Conservation (phyloP, 2,888 invertebrate species). For the Axea sp. region DNA sequence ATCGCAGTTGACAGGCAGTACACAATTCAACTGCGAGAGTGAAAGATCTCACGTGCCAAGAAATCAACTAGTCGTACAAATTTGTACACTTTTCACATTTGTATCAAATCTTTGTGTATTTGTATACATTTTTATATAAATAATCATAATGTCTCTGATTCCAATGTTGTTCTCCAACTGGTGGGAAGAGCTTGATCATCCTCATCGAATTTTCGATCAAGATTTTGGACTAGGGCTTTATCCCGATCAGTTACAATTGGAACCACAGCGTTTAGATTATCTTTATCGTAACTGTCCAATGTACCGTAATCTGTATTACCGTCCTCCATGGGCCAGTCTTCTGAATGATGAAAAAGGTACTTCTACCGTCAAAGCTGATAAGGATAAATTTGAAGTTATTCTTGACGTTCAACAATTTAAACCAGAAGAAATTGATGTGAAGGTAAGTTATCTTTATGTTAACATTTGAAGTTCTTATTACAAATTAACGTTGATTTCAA, state of each 20-base stretch:
- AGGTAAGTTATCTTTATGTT: no score
- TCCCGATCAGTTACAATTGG: constrained; percentile 87
- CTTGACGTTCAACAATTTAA: constrained; percentile 68
- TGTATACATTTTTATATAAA: no score
- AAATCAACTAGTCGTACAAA: no score
- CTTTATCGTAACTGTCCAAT: no score
- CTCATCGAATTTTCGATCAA: constrained; percentile 87
- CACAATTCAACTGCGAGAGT: no score
- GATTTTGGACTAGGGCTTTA: constrained; percentile 88
- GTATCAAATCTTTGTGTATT: no score
- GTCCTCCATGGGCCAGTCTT: constrained; percentile 86
- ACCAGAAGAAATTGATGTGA: constrained; percentile 77
- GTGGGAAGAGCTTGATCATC: constrained; percentile 87
- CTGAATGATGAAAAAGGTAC: constrained; percentile 85
- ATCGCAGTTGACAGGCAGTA: no score
- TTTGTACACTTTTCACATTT: no score
- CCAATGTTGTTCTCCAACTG: constrained; percentile 91
- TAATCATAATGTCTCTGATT: constrained; percentile 91
- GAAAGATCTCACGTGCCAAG: no score
- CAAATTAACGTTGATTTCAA: no score
- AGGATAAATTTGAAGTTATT: constrained; percentile 84
- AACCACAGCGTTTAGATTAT: no score
- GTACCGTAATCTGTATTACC: constrained; percentile 84
- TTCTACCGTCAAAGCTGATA: constrained; percentile 87
- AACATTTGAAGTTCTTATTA: no score